Evolutionary conservation across 2,797 vertebrate genomes (phyloP), one percentile per base, ranked within the genome.

Genomic region (Xyrichtys novacula): DNA sequence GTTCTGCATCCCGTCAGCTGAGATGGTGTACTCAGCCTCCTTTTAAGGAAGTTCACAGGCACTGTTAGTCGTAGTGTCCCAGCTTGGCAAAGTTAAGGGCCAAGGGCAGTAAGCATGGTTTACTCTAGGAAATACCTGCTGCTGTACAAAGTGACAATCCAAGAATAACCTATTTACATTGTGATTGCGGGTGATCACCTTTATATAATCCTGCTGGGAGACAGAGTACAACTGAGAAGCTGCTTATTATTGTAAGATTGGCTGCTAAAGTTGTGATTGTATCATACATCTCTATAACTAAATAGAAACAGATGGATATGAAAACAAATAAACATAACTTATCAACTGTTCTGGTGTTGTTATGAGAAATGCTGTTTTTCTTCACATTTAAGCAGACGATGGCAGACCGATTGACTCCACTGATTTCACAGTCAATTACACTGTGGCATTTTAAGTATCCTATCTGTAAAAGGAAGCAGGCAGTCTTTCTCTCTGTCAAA

Each of bases 21-120:
- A 57, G 74, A 76, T 50, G 78, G 60, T 62, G 83, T 39, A 56
- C 58, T 82, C 3, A 5, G 74, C 76, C 81, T 92, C 91, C 93
- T 91, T 93, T 91, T 93, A 92, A 88, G 91, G 92, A 90, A 92
- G 85, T 65, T 63, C 83, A 75, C 81, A 80, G 73, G 44, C 85
- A 52, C 48, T 81, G 81, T 86, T 87, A 68, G 85, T 84, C 79
- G 76, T 67, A 63, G 78, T 66, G 83, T 87, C 86, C 72, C 74
- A 55, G 85, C 86, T 90, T 89, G 81, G 79, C 73, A 80, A 77
- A 48, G 77, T 67, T 48, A 68, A 74, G 69, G 79, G 67, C 83
- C 61, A 56, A 62, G 63, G 65, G 81, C 76, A 74, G 74, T 76
- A 69, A 81, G 66, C 20, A 31, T 64, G 52, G 90, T 91, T 90